phyloP scores from a whole-genome alignment of 2,888 invertebrate species.

The Scrobipalpa atriplicella region DNA sequence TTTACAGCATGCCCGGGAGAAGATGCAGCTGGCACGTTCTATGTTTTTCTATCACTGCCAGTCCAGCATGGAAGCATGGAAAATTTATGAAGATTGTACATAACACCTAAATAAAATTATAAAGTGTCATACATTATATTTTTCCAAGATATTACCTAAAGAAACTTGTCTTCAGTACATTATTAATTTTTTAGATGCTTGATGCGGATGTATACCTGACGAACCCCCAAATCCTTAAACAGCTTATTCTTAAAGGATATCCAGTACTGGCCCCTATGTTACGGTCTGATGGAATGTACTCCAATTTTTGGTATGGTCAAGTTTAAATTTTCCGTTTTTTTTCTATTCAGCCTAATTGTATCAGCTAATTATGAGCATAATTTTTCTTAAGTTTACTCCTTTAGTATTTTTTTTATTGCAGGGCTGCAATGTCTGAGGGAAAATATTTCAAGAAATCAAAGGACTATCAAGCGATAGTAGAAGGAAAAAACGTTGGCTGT shows the following conservation, averaged over 20 bases:
- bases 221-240: constrained; percentile 84
- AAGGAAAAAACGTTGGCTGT: constrained; percentile 87
- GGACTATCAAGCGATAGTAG: constrained; percentile 91
- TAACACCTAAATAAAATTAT: too few species aligned
- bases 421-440: constrained; percentile 91
- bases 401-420: constrained; percentile 35
- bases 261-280: constrained; percentile 93
- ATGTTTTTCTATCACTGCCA: too few species aligned
- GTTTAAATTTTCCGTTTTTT: not conserved
- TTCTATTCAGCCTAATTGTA: not conserved
- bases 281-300: constrained; percentile 92
- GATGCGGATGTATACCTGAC: constrained; percentile 94
- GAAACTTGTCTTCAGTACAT: not conserved
- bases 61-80: too few species aligned
- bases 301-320: constrained; percentile 93
- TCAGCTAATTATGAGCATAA: not conserved
- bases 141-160: too few species aligned
- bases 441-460: constrained; percentile 93
- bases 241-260: constrained; percentile 84
- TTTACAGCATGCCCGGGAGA: too few species aligned
- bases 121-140: too few species aligned
- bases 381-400: not conserved
- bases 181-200: constrained; percentile 84
- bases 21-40: too few species aligned
- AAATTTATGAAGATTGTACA: too few species aligned